These are phyloP conservation scores for Mus caroli DNA, from an alignment of 2,797 vertebrate genomes.

Conservation along the genomic window DNA sequence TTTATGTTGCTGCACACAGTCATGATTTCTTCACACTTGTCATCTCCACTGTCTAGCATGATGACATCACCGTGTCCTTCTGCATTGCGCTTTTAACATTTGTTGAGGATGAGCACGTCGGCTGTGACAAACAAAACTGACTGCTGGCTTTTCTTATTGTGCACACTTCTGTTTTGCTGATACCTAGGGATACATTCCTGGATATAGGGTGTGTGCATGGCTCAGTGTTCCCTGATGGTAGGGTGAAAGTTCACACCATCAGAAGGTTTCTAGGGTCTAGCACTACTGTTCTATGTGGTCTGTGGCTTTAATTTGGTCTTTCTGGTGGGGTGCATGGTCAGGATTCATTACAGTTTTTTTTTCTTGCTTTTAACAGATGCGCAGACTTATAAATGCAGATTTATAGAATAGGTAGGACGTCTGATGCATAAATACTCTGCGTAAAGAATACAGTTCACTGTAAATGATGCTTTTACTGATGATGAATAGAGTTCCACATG, in stretches of 20 bases:
- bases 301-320: background rate
- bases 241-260: background rate
- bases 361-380: background rate
- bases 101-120: background rate
- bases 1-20: background rate
- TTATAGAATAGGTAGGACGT: background rate
- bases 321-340: background rate
- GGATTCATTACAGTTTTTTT: background rate
- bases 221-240: background rate
- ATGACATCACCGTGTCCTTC: background rate
- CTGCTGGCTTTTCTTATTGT: background rate
- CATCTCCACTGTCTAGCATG: background rate
- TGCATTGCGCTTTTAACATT: background rate
- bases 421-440: too few species aligned
- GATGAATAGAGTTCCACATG: background rate
- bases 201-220: background rate
- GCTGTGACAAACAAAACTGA: background rate
- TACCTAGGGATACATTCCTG: background rate
- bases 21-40: background rate
- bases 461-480: background rate
- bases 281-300: background rate
- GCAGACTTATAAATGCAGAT: background rate
- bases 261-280: background rate
- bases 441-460: background rate
- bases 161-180: background rate